Percentiles rank a stretch among this genome's conserved stretches.
Conservation (phyloP, 2,113 vertebrate species). For the Naja naja region DNA sequence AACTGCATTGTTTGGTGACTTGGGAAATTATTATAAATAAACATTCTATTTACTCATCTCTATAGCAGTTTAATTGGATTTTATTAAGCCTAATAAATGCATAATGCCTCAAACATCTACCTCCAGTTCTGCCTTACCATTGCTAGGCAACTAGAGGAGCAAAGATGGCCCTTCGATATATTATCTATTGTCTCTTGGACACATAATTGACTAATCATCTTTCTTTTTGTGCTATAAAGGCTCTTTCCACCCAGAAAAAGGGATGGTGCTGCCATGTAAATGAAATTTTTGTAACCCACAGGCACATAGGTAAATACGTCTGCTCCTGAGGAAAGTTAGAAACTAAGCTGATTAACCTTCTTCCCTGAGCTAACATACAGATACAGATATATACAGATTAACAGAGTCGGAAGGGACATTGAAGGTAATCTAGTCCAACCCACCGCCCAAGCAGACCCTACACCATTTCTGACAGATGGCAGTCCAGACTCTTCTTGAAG, state of each 20-base stretch:
- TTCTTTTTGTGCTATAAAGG: neutral
- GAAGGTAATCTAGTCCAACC: no score
- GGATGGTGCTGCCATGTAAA: neutral
- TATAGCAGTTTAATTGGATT: conserved; percentile 56
- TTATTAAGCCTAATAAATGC: conserved; percentile 19
- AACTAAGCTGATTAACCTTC: neutral
- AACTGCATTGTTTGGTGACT: conserved; percentile 55
- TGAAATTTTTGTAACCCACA: neutral
- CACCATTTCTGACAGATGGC: no score
- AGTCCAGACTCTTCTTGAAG: no score
- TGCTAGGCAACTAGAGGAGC: neutral
- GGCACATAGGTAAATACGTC: neutral
- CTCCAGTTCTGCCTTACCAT: conserved; percentile 17
- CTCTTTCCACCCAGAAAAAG: neutral
- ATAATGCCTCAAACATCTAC: conserved; percentile 30
- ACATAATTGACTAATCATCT: neutral
- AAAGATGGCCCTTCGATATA: neutral
- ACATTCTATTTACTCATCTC: conserved; percentile 43
- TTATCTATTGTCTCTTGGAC: neutral
- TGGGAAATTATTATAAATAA: conserved; percentile 61
- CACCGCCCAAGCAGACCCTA: no score
- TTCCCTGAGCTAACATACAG: neutral
- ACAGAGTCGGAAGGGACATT: no score
- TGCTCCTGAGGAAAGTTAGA: neutral
- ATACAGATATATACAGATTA: no score